These are phyloP conservation scores for Glyphotaelius pellucidus DNA, from an alignment of 2,888 invertebrate species.

Conservation along the genomic window DNA sequence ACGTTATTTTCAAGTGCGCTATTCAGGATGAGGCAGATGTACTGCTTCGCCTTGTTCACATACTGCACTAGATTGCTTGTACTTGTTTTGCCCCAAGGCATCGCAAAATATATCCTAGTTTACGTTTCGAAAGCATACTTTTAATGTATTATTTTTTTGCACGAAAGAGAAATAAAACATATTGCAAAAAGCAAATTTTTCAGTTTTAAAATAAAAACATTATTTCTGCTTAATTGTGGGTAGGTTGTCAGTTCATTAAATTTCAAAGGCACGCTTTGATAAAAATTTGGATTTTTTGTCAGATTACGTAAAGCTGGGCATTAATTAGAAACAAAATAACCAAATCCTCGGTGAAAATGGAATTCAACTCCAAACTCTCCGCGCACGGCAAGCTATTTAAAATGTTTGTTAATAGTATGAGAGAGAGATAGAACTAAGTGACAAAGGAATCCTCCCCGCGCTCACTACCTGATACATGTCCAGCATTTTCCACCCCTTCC, in stretches of 20 bases:
- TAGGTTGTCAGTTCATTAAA: background rate
- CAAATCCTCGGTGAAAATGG: slow-evolving; percentile 19
- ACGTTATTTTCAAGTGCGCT: slow-evolving; percentile 31
- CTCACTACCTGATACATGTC: background rate
- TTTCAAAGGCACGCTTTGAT: background rate
- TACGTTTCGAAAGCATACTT: background rate
- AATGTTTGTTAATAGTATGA: slow-evolving; percentile 47
- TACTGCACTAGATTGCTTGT: background rate
- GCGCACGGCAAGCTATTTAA: slow-evolving; percentile 23
- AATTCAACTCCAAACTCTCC: slow-evolving; percentile 22
- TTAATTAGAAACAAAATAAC: slow-evolving; percentile 9
- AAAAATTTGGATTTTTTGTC: background rate
- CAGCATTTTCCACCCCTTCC: slow-evolving; percentile 13
- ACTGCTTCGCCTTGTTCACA: background rate
- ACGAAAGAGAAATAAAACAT: background rate
- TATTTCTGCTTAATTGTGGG: background rate
- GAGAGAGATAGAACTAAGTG: background rate
- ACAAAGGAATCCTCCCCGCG: slow-evolving; percentile 13
- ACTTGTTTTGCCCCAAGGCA: background rate
- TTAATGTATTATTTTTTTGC: background rate
- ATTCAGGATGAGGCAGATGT: slow-evolving; percentile 7
- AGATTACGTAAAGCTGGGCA: background rate
- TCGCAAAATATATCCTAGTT: background rate
- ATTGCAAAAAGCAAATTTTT: background rate
- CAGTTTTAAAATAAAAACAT: background rate